phyloP scores from a whole-genome alignment of 2,888 invertebrate genomes.

The Drosophila austrosaltans region DNA sequence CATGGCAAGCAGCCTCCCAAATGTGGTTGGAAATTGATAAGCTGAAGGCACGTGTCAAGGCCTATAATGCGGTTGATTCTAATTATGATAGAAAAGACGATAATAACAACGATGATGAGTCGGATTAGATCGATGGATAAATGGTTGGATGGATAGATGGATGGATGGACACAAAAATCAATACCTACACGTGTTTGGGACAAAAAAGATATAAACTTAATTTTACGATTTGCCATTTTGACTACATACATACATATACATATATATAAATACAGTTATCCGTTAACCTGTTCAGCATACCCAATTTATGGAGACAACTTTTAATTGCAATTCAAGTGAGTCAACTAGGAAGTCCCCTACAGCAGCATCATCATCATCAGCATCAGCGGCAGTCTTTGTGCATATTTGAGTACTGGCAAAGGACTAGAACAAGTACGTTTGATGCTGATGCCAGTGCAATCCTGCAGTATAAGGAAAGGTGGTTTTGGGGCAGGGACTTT shows the following conservation, averaged over 20 bases:
- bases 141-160: too few relatives aligned
- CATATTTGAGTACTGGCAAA: slow-evolving; percentile 40
- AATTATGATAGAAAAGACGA: background rate
- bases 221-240: slow-evolving; percentile 4
- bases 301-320: slow-evolving; percentile 15
- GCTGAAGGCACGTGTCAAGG: slow-evolving; percentile 43
- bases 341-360: slow-evolving; percentile 17
- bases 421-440: slow-evolving; percentile 5
- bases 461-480: too few relatives aligned
- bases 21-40: slow-evolving; percentile 55
- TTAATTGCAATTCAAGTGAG: slow-evolving; percentile 43
- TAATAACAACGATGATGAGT: background rate
- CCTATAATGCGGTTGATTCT: background rate
- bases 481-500: background rate
- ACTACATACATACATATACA: background rate
- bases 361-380: slow-evolving; percentile 12
- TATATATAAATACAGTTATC: background rate
- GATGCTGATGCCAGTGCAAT: background rate
- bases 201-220: background rate
- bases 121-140: background rate
- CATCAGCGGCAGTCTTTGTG: slow-evolving; percentile 34
- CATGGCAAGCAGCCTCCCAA: slow-evolving; percentile 41
- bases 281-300: background rate
- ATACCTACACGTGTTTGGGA: background rate
- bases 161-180: too few relatives aligned